Evolutionary conservation across 2,888 invertebrate genomes (phyloP).

Genomic region (Cecidostiba fungosa): DNA sequence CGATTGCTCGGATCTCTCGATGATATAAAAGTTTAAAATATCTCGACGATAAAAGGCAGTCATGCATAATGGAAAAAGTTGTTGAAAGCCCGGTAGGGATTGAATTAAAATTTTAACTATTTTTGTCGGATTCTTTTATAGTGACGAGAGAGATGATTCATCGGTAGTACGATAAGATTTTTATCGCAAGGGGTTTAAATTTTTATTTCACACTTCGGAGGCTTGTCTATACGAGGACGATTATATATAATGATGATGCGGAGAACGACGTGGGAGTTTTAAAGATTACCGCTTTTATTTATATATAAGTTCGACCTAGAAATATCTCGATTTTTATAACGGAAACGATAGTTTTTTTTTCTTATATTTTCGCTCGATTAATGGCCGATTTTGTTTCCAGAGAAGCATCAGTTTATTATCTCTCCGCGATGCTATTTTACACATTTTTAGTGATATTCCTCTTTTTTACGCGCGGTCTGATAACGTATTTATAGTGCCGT

Average conservation of each 20-base stretch:
- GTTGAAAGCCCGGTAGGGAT: background rate
- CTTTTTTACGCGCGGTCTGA: background rate
- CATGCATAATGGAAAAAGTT: background rate
- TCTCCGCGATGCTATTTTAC: background rate
- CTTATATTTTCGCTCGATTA: background rate
- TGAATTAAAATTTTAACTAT: background rate
- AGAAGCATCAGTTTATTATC: background rate
- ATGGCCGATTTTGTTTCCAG: background rate
- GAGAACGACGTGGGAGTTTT: background rate
- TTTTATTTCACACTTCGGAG: background rate
- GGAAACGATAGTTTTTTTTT: background rate
- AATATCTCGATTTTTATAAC: background rate
- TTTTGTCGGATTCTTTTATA: too few species aligned
- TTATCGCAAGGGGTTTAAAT: background rate
- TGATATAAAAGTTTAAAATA: slow-evolving; percentile 26
- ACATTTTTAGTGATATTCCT: background rate
- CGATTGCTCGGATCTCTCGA: slow-evolving; percentile 3
- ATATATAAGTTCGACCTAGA: background rate
- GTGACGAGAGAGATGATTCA: too few species aligned
- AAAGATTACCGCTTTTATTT: background rate
- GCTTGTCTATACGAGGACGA: background rate
- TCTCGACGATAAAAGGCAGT: background rate
- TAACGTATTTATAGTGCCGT: background rate
- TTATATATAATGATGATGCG: background rate
- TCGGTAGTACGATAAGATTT: background rate